Base-by-base conservation (phyloP, 2,888 invertebrate species). In the Bhutanitis thaidina region DNA sequence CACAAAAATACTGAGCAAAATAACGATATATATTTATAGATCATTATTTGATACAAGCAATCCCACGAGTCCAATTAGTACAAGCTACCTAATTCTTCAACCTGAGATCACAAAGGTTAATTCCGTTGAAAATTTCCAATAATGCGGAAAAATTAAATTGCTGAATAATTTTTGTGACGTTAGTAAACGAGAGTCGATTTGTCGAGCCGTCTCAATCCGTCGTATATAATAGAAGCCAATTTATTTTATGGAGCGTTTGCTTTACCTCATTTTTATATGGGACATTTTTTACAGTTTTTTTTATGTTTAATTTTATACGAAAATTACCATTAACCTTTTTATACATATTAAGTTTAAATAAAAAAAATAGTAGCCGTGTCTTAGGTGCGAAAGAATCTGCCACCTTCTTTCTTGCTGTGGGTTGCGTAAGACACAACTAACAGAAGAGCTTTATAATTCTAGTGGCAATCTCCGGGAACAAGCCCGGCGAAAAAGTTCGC, bases 121-220 rank as follows among this genome's bases (percentile, higher is more conserved):
- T n/a, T 27, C 1, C 32, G n/a, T 41, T 16, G 30, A 30, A 30
- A 41, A 37, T 15, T 45, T 36, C 37, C 45, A 37, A 32, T 47
- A 38, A 46, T n/a, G 39, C 20, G 39, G 39, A 39, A 34, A 47
- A 40, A 47, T 47, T 32, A 39, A 47, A 47, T 40, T 39, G 32
- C 34, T 47, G 39, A 40, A 39, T 47, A 47, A 34, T 47, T 40
- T 47, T 39, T 39, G 30, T 47, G 47, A 39, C 39, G 39, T 47
- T 39, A 37, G 25, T 32, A 47, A 47, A 37, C 25, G 25, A 32
- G 32, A 14, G 39, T 32, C 39, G 39, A 47, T 47, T 39, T 39
- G 39, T 39, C 39, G 39, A 47, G 34, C 47, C 47, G 47, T 39
- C 47, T 32, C 47, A 47, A 47, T 47, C 39, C 47, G 39, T 47